Conservation (phyloP, 2,113 vertebrate species). For the Ranitomeya variabilis region DNA sequence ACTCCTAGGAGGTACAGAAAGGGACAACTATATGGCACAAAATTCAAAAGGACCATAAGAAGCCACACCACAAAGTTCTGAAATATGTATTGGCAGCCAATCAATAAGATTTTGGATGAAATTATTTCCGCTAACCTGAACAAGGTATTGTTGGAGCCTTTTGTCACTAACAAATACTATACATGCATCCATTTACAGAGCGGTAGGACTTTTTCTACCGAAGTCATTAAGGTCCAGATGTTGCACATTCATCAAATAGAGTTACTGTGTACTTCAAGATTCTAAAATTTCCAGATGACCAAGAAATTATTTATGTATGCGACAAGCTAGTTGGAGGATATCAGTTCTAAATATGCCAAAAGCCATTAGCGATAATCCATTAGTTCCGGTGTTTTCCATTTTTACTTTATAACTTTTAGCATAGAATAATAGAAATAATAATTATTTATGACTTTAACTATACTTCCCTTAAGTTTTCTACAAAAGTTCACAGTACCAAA, state of each 20-base stretch:
- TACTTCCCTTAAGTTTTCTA: not conserved
- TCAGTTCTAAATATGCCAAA: conserved; percentile 40
- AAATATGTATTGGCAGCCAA: not conserved
- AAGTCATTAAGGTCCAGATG: conserved; percentile 48
- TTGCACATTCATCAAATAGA: conserved; percentile 33
- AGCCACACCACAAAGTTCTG: not conserved
- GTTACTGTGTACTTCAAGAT: conserved; percentile 31
- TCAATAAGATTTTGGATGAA: not conserved
- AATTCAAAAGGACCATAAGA: not conserved
- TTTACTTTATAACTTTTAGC: not conserved
- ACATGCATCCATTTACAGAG: not conserved
- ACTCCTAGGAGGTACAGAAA: not conserved
- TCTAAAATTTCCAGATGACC: conserved; percentile 33
- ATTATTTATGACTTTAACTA: not conserved
- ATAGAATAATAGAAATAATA: not conserved
- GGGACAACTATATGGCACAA: not conserved
- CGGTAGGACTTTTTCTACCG: not conserved
- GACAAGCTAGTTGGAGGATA: conserved; percentile 32
- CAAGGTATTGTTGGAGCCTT: not conserved
- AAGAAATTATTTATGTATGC: conserved; percentile 38
- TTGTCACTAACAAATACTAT: not conserved
- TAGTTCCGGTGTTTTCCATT: not conserved
- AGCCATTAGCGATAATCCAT: conserved; percentile 31
- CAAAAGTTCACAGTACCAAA: too few relatives aligned
- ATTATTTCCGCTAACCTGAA: not conserved